Conservation (phyloP, 1,140 invertebrate genomes). For the Oryzaephilus surinamensis region DNA sequence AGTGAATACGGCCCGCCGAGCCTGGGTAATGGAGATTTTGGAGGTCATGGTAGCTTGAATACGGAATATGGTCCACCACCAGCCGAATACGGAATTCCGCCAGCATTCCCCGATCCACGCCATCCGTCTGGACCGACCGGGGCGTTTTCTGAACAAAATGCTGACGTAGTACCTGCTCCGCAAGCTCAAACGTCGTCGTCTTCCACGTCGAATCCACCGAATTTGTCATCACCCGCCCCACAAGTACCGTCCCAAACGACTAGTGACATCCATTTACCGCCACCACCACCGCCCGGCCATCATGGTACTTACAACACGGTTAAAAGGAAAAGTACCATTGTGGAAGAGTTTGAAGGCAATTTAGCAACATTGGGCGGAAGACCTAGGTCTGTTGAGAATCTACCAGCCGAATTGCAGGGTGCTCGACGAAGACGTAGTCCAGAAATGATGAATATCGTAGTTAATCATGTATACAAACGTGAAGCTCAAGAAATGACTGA, state of each 20-base stretch:
- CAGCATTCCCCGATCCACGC: slow-evolving; percentile 69
- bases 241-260: slow-evolving; percentile 31
- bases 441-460: slow-evolving; percentile 48
- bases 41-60: slow-evolving; percentile 48
- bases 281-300: slow-evolving; percentile 68
- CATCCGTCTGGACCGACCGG: slow-evolving; percentile 70
- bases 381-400: slow-evolving; percentile 69
- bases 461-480: slow-evolving; percentile 68
- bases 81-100: slow-evolving; percentile 60
- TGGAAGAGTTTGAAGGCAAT: slow-evolving; percentile 63
- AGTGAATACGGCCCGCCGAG: slow-evolving; percentile 52
- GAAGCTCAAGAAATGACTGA: slow-evolving; percentile 88
- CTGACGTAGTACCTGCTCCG: slow-evolving; percentile 66
- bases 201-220: slow-evolving; percentile 53
- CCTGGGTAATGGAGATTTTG: slow-evolving; percentile 55
- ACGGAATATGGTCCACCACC: slow-evolving; percentile 60
- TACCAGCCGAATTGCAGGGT: slow-evolving; percentile 59
- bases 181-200: slow-evolving; percentile 59
- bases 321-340: slow-evolving; percentile 64
- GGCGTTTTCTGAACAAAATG: slow-evolving; percentile 70
- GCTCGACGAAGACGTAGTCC: slow-evolving; percentile 47
- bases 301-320: slow-evolving; percentile 67
- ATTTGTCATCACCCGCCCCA: slow-evolving; percentile 53
- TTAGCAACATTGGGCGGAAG: slow-evolving; percentile 70
- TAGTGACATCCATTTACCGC: slow-evolving; percentile 61